phyloP scores from a whole-genome alignment of 2,113 vertebrate species.

The Okapia johnstoni region DNA sequence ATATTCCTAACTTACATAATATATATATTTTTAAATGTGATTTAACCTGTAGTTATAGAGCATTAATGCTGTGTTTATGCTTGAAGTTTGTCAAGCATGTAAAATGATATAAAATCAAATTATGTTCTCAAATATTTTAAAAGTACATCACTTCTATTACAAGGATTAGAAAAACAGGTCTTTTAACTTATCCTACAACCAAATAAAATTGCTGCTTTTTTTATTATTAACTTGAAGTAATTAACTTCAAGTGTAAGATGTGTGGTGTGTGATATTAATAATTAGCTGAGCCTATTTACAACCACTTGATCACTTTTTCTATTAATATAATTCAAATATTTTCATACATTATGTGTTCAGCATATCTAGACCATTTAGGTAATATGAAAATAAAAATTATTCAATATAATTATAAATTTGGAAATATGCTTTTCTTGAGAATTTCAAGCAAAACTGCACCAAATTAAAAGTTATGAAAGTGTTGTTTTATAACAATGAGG shows the following conservation, averaged over 20 bases:
- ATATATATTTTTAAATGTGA: not conserved
- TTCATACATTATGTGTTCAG: not conserved
- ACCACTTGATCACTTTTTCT: not conserved
- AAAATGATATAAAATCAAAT: not conserved
- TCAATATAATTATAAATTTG: not conserved
- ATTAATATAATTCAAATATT: not conserved
- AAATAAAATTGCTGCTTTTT: not conserved
- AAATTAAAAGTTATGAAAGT: not conserved
- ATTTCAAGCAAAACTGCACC: not conserved
- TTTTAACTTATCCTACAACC: not conserved
- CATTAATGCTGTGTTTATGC: not conserved
- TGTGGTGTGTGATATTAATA: not conserved
- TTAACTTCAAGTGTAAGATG: not conserved
- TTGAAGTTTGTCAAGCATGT: not conserved
- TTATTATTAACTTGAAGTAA: not conserved
- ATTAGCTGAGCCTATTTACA: not conserved
- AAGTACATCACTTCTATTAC: not conserved
- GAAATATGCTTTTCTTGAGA: not conserved
- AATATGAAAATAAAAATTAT: not conserved
- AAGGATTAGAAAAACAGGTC: not conserved
- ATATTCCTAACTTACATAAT: not conserved
- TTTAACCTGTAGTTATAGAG: not conserved
- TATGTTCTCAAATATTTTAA: not conserved
- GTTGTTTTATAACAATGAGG: not conserved
- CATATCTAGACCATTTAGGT: not conserved